phyloP scores from a whole-genome alignment of 2,888 invertebrate genomes.

The Thelaira solivaga region DNA sequence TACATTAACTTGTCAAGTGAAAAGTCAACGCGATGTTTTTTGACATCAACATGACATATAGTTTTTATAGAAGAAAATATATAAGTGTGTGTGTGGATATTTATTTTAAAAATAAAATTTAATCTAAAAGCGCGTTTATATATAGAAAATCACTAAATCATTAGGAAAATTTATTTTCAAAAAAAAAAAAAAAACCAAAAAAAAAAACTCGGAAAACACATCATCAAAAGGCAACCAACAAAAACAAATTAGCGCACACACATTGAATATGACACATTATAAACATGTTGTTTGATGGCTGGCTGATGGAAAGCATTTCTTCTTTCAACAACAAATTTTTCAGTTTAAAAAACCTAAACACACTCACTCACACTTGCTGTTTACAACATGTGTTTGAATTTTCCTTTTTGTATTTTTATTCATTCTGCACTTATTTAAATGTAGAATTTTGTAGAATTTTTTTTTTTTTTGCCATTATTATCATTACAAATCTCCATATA shows the following conservation, averaged over 20 bases:
- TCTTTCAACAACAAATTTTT: background rate
- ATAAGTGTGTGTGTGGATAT: background rate
- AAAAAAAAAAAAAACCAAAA: background rate
- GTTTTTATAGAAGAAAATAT: constrained; percentile 18
- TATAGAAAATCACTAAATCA: background rate
- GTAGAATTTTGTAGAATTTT: background rate
- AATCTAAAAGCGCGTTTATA: background rate
- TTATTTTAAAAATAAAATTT: background rate
- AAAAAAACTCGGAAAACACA: too few relatives aligned
- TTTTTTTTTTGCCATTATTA: background rate
- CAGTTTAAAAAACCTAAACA: background rate
- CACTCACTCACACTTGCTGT: too few relatives aligned
- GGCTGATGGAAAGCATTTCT: constrained; percentile 13
- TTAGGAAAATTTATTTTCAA: background rate
- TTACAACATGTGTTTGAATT: background rate
- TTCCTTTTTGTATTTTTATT: background rate
- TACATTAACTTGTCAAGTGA: constrained; percentile 64
- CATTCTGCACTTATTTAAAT: constrained; percentile 36
- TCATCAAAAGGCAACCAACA: too few relatives aligned
- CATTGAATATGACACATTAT: constrained; percentile 32
- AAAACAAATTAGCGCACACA: constrained; percentile 3
- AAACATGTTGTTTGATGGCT: constrained; percentile 21
- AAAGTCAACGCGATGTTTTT: constrained; percentile 59
- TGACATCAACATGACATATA: constrained; percentile 64
- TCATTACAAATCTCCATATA: background rate